Conservation (phyloP, 53 echinoderm and acorn worm species). For the Stichopus horrens region DNA sequence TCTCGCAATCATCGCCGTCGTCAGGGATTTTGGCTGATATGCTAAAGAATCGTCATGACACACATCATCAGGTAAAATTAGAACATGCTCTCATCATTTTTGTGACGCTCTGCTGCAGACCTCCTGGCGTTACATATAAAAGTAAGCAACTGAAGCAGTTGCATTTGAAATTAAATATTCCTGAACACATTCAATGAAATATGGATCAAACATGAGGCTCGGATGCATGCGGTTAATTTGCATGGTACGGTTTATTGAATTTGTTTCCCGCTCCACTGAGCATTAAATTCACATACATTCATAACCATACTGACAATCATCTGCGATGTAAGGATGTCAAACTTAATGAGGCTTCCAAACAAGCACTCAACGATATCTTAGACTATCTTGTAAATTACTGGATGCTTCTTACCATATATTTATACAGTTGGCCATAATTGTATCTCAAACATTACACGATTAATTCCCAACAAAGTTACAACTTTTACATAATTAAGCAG, state of each 20-base stretch:
- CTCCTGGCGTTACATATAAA: slow-evolving; percentile 2
- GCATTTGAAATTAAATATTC: slow-evolving; percentile 9
- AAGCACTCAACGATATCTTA: too few relatives aligned
- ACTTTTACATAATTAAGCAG: too few relatives aligned
- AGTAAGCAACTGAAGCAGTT: background rate
- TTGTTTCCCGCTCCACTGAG: slow-evolving; percentile 1
- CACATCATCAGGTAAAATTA: background rate
- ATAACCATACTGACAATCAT: background rate
- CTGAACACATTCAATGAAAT: background rate
- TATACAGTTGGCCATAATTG: too few relatives aligned
- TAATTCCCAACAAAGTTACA: too few relatives aligned
- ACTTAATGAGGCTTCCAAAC: too few relatives aligned
- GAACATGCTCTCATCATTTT: background rate
- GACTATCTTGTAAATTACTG: too few relatives aligned
- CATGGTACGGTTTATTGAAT: slow-evolving; percentile 19
- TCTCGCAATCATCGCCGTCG: too few relatives aligned
- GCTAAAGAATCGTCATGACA: background rate
- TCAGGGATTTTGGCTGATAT: too few relatives aligned
- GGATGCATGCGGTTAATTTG: background rate
- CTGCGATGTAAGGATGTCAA: too few relatives aligned
- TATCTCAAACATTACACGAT: too few relatives aligned
- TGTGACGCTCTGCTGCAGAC: background rate
- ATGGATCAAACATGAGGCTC: background rate
- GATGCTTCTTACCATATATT: too few relatives aligned
- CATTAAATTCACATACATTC: slow-evolving; percentile 5